phyloP scores from a whole-genome alignment of 2,888 invertebrate genomes.

The Brachynemurus nebulosus region DNA sequence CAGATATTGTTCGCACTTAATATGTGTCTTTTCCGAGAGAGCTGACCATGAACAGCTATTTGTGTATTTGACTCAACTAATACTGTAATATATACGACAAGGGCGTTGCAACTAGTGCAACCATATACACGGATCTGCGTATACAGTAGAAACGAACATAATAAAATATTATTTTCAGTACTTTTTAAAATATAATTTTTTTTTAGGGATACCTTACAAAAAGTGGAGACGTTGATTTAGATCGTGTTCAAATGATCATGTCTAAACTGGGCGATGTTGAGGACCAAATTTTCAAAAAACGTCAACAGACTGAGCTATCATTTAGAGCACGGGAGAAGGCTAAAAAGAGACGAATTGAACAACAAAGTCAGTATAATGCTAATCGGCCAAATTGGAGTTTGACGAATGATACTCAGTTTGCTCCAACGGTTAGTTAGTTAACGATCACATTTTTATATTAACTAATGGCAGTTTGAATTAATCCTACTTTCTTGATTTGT shows the following conservation, averaged over 20 bases:
- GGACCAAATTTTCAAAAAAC: conserved; percentile 90
- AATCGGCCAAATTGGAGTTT: conserved; percentile 54
- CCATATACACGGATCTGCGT: no score
- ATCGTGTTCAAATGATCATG: conserved; percentile 90
- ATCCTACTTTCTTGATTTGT: conserved; percentile 18
- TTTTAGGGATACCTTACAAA: conserved; percentile 83
- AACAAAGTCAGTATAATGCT: conserved; percentile 24
- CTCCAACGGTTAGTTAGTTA: conserved; percentile 44
- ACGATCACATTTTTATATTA: no score
- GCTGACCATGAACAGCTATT: no score
- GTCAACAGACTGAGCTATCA: conserved; percentile 73
- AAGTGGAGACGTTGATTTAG: conserved; percentile 85
- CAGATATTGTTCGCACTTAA: no score
- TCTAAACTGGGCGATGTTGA: conserved; percentile 85
- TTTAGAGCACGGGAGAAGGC: conserved; percentile 68
- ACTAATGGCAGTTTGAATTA: no score
- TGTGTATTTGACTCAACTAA: no score
- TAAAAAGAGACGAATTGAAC: conserved; percentile 42
- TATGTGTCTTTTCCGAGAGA: no score
- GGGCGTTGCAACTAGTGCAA: no score
- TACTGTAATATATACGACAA: no score
- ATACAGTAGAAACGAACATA: no score
- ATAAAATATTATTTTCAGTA: no score
- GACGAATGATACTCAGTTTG: conserved; percentile 61
- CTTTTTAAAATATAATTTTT: no score